Conservation (phyloP, 2,113 vertebrate genomes). For the Eulemur rufifrons region DNA sequence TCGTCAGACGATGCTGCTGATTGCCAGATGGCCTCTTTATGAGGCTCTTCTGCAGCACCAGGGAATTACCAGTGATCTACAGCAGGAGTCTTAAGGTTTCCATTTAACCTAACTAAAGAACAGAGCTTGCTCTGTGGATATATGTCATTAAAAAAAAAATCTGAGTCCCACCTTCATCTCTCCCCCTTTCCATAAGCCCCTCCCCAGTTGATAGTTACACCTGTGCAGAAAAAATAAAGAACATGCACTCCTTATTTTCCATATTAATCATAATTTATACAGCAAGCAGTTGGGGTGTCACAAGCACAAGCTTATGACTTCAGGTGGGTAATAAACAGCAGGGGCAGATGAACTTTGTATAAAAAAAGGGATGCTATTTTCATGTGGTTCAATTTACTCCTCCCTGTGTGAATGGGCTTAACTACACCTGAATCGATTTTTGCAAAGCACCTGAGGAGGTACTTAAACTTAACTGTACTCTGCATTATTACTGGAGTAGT, state of each 20-base stretch:
- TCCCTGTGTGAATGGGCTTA: conserved; percentile 64
- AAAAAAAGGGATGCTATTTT: conserved; percentile 72
- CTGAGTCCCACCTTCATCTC: background rate
- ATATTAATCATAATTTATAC: conserved; percentile 63
- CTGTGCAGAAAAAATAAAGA: background rate
- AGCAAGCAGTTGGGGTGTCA: conserved; percentile 30
- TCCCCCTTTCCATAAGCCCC: background rate
- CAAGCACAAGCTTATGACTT: conserved; percentile 63
- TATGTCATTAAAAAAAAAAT: background rate
- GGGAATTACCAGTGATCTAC: background rate
- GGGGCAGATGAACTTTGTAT: conserved; percentile 74
- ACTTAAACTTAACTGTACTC: conserved; percentile 77
- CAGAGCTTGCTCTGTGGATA: background rate
- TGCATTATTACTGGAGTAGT: conserved; percentile 37
- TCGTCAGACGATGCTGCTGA: background rate
- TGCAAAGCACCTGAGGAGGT: conserved; percentile 63
- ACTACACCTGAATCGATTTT: conserved; percentile 54
- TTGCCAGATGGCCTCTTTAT: background rate
- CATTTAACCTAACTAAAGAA: background rate
- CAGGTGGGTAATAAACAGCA: conserved; percentile 79
- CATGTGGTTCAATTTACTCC: conserved; percentile 67
- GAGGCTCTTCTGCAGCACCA: background rate
- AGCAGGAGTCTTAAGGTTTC: background rate
- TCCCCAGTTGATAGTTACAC: conserved; percentile 43
- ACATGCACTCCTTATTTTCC: background rate